These are phyloP conservation scores for Eretmocerus hayati DNA, from an alignment of 2,888 invertebrate genomes.

Conservation along the genomic window DNA sequence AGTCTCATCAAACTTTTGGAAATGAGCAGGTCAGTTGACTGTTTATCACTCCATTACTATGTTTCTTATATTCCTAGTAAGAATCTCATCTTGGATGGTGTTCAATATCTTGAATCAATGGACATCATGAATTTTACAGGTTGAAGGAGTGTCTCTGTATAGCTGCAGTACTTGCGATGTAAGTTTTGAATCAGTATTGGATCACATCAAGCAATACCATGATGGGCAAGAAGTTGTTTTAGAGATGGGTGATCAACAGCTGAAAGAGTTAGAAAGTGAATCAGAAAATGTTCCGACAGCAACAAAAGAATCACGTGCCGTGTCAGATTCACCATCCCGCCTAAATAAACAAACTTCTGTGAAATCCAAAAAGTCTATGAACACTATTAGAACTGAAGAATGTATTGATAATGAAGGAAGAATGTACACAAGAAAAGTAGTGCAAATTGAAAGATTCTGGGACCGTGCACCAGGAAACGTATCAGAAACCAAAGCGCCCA, in stretches of 20 bases:
- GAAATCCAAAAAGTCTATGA: constrained; percentile 31
- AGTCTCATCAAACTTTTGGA: constrained; percentile 17
- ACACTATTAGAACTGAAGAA: constrained; percentile 49
- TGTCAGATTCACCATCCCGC: constrained; percentile 8
- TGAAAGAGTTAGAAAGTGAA: constrained; percentile 27
- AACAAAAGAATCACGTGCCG: constrained; percentile 7
- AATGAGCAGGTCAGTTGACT: too few species aligned
- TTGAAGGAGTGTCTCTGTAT: constrained; percentile 42
- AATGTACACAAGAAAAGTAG: constrained; percentile 51
- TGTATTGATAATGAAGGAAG: constrained; percentile 50
- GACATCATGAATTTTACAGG: too few species aligned
- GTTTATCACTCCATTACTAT: too few species aligned
- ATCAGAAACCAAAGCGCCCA: constrained; percentile 35
- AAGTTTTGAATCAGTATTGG: constrained; percentile 57
- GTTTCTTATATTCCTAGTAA: too few species aligned
- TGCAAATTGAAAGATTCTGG: constrained; percentile 57
- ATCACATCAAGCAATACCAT: constrained; percentile 61
- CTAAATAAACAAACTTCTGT: constrained; percentile 3
- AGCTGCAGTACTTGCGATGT: constrained; percentile 61
- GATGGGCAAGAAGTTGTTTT: constrained; percentile 62
- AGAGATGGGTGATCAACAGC: constrained; percentile 49
- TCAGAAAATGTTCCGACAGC: constrained; percentile 11
- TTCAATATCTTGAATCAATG: too few species aligned
- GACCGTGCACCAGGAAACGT: constrained; percentile 32
- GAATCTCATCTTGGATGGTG: too few species aligned